These are phyloP conservation scores for Pygocentrus nattereri DNA, from an alignment of 2,797 vertebrate genomes.

Conservation along the genomic window DNA sequence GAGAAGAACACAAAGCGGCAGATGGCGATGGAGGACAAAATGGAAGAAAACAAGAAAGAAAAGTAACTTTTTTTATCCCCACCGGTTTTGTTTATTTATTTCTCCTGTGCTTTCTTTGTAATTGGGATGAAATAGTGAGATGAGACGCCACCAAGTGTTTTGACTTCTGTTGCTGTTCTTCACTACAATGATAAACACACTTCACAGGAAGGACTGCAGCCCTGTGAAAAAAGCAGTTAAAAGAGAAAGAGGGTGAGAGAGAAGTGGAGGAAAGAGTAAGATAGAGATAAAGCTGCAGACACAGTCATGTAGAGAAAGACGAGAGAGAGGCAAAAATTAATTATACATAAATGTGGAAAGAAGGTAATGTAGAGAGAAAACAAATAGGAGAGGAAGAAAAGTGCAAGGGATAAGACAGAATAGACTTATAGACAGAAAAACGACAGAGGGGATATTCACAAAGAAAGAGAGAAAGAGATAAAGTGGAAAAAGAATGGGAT, in stretches of 20 bases:
- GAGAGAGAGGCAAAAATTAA: neutral
- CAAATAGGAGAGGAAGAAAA: too few relatives aligned
- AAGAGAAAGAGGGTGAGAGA: neutral
- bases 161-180: constrained; percentile 12
- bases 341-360: neutral
- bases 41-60: constrained; percentile 3
- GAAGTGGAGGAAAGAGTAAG: neutral
- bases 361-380: too few relatives aligned
- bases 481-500: neutral
- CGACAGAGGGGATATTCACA: neutral
- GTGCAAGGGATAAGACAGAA: neutral
- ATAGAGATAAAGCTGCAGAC: neutral
- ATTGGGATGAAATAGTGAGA: constrained; percentile 28
- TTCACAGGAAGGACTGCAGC: constrained; percentile 5
- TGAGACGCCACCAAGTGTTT: neutral
- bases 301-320: neutral
- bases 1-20: neutral
- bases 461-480: neutral
- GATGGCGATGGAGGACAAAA: constrained; percentile 20
- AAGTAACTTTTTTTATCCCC: neutral
- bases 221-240: constrained; percentile 30
- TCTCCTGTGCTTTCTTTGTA: constrained; percentile 24
- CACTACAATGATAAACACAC: constrained; percentile 15
- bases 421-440: neutral
- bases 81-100: neutral